Percentiles rank a stretch among this genome's conserved stretches.
Evolutionary conservation across 2,888 invertebrate genomes (phyloP).

Genomic region (Tipula vernalis): DNA sequence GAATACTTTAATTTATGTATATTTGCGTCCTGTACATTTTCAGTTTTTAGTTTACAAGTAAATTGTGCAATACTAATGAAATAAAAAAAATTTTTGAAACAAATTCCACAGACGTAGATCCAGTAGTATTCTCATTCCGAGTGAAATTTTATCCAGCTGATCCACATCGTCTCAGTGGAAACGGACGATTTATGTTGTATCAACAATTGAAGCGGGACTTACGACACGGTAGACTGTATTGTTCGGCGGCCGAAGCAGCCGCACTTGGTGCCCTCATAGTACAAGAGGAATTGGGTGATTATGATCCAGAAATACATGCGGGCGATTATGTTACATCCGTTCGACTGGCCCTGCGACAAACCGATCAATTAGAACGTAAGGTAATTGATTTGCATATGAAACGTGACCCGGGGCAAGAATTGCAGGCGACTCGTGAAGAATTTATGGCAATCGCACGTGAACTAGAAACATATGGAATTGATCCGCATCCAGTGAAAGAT

Average conservation of each 20-base stretch:
- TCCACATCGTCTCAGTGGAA: slow-evolving; percentile 83
- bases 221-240: slow-evolving; percentile 87
- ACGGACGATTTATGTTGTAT: slow-evolving; percentile 90
- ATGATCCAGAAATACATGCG: slow-evolving; percentile 74
- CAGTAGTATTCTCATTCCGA: slow-evolving; percentile 87
- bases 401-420: slow-evolving; percentile 72
- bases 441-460: slow-evolving; percentile 86
- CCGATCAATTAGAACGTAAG: slow-evolving; percentile 80
- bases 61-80: not conserved
- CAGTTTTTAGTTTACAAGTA: not conserved
- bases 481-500: slow-evolving; percentile 97
- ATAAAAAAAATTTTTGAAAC: not conserved
- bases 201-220: slow-evolving; percentile 92
- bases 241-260: slow-evolving; percentile 78
- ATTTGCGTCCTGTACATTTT: no score
- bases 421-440: slow-evolving; percentile 75
- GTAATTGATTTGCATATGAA: slow-evolving; percentile 86
- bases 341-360: slow-evolving; percentile 85
- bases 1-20: no score
- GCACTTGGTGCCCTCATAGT: slow-evolving; percentile 83
- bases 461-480: slow-evolving; percentile 93
- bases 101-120: slow-evolving; percentile 63
- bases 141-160: slow-evolving; percentile 97
- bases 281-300: slow-evolving; percentile 94
- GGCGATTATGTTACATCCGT: slow-evolving; percentile 85